Evolutionary conservation across 1,140 invertebrate species (phyloP).

Genomic region (Zeugodacus cucurbitae): DNA sequence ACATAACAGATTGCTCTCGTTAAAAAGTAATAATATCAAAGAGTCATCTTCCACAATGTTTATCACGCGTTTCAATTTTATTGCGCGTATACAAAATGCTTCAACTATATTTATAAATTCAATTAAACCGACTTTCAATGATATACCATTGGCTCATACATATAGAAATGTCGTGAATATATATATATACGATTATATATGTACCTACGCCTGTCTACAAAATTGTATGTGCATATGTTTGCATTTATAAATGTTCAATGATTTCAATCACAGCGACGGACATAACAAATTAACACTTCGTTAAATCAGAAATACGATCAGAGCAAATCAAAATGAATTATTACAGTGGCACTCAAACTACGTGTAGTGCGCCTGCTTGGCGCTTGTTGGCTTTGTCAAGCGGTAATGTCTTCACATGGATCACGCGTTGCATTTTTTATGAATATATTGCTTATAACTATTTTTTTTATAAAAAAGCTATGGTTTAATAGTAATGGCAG

Average conservation of each 20-base stretch:
- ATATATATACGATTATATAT: not conserved
- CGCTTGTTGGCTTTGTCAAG: not conserved
- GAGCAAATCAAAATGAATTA: not conserved
- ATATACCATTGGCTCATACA: not conserved
- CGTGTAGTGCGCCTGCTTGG: not conserved
- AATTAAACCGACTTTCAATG: not conserved
- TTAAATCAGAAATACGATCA: not conserved
- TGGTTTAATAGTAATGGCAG: no score
- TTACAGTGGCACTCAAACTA: not conserved
- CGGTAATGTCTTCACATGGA: not conserved
- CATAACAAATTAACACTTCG: constrained; percentile 9
- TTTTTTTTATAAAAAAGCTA: no score
- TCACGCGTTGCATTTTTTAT: not conserved
- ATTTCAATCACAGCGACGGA: not conserved
- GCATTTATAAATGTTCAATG: constrained; percentile 11
- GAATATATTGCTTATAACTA: no score
- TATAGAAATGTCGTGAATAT: not conserved
- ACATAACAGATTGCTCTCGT: not conserved
- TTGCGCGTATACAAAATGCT: not conserved
- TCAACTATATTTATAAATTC: not conserved
- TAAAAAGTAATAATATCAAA: not conserved
- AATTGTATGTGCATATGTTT: not conserved
- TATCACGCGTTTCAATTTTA: not conserved
- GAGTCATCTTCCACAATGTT: not conserved
- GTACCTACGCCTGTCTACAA: not conserved